Evolutionary conservation across 2,113 vertebrate genomes (phyloP).

Genomic region (Irena cyanogastra): DNA sequence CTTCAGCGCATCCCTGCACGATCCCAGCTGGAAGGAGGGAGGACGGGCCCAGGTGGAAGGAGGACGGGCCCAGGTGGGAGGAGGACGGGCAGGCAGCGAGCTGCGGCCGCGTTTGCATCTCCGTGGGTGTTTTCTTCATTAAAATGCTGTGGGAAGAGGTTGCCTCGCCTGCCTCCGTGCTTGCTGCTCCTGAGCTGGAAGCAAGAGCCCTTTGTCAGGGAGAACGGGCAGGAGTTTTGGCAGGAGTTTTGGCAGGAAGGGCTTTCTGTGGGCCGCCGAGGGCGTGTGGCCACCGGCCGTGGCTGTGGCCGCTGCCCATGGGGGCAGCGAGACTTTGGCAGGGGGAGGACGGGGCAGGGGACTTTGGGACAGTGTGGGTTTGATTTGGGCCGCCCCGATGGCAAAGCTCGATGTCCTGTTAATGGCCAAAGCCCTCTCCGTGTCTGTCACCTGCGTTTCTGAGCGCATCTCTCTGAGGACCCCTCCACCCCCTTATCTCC

Average conservation of each 20-base stretch:
- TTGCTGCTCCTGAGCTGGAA: not conserved
- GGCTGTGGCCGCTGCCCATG: accelerated
- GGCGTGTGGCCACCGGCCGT: accelerated
- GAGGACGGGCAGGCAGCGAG: not conserved
- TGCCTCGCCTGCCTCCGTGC: not conserved
- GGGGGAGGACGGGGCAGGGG: accelerated
- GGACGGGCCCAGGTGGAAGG: not conserved
- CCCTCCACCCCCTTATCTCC: not conserved
- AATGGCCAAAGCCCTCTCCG: accelerated
- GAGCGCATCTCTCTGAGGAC: not conserved
- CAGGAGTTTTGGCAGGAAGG: not conserved
- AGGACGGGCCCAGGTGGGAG: not conserved
- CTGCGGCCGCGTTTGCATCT: not conserved
- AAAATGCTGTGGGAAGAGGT: conserved; percentile 30
- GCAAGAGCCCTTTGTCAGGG: not conserved
- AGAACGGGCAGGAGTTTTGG: not conserved
- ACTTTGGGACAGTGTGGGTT: accelerated
- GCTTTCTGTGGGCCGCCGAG: not conserved
- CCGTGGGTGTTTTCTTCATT: conserved; percentile 21
- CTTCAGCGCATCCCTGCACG: accelerated
- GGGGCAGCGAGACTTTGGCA: not conserved
- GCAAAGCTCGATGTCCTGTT: accelerated
- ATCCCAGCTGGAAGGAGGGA: not conserved
- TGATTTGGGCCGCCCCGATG: accelerated
- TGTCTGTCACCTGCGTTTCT: not conserved